Evolutionary conservation across 2,888 invertebrate species (phyloP).

Genomic region (Leptinotarsa peninsularis): DNA sequence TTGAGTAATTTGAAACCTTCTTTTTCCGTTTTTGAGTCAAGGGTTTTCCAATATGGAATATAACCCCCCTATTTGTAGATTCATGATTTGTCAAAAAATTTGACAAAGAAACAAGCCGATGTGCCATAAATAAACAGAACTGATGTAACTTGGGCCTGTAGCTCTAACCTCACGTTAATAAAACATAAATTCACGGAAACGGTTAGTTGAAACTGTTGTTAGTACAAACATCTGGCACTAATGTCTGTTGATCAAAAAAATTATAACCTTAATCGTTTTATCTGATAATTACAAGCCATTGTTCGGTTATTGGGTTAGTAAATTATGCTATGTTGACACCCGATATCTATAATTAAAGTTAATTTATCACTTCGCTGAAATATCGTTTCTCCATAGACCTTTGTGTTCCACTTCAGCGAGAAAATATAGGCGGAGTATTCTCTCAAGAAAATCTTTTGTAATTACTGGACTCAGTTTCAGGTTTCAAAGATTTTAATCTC

Average conservation of each 20-base stretch:
- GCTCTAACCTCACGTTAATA: too few relatives aligned
- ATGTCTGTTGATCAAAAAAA: background rate
- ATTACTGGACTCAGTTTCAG: too few relatives aligned
- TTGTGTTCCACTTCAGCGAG: slow-evolving; percentile 10
- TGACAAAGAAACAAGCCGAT: too few relatives aligned
- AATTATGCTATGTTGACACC: slow-evolving; percentile 15
- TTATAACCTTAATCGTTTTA: slow-evolving; percentile 12
- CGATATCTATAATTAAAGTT: slow-evolving; percentile 19
- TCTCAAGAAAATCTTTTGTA: too few relatives aligned
- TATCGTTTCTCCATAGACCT: slow-evolving; percentile 1
- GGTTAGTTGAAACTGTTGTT: background rate
- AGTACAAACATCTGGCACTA: background rate
- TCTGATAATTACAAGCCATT: slow-evolving; percentile 16
- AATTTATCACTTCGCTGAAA: slow-evolving; percentile 19
- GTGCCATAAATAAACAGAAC: too few relatives aligned
- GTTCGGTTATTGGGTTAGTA: slow-evolving; percentile 14
- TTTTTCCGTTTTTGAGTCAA: too few relatives aligned
- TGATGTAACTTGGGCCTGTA: too few relatives aligned
- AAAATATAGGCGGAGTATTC: background rate
- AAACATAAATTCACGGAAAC: background rate
- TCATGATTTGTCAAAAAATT: too few relatives aligned
- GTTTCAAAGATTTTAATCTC: too few relatives aligned
- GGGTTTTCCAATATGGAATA: too few relatives aligned
- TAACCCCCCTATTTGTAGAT: too few relatives aligned
- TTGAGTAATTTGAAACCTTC: too few relatives aligned